Evolutionary conservation across 2,888 invertebrate species (phyloP), one percentile per base, ranked within the genome.

Genomic region (Steromphala cineraria): DNA sequence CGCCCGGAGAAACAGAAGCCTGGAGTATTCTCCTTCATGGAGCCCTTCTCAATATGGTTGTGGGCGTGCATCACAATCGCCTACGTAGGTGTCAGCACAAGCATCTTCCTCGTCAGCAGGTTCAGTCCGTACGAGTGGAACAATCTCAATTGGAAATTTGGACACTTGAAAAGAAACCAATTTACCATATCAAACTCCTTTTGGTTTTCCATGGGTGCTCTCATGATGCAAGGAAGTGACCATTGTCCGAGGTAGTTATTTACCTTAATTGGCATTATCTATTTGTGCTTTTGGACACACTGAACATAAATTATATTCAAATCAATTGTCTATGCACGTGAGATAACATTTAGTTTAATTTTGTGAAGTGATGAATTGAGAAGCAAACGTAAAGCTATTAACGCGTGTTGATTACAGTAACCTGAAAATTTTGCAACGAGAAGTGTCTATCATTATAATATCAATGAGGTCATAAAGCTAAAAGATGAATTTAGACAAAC

Each of bases 101-200:
- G 98, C 19, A 95, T 99, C 21, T 99, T 99, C 94, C 96, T 99
- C 88, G 99, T 99, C 36, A 98, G 98, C 80, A 94, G 99, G 87
- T 99, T 99, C 94, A 98, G 98, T 1, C 98, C 99, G 0, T 97
- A 98, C 93, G 99, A 99, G 94, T 99, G 99, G 99, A 95, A 97
- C 82, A 74, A 81, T 0, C 93, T 94, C 80, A 93, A 94, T 95
- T 85, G 83, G 74, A 86, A 84, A 8, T 88, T 88, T 79, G 84
- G 82, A 40, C 85, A 87, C 15, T 85, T 88, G 17, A 89, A 89
- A 53, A 84, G 87, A 67, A 92, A 92, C 83, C 91, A 92, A 81
- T 99, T 98, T 94, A 97, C 97, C 90, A 96, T 99, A 91, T 95
- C 97, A 94, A 99, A 99, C 94, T 98, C 98, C 82, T 95, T 99